Evolutionary conservation across 1,140 invertebrate genomes (phyloP), one percentile per base, ranked within the genome.

Genomic region (Nomia melanderi): DNA sequence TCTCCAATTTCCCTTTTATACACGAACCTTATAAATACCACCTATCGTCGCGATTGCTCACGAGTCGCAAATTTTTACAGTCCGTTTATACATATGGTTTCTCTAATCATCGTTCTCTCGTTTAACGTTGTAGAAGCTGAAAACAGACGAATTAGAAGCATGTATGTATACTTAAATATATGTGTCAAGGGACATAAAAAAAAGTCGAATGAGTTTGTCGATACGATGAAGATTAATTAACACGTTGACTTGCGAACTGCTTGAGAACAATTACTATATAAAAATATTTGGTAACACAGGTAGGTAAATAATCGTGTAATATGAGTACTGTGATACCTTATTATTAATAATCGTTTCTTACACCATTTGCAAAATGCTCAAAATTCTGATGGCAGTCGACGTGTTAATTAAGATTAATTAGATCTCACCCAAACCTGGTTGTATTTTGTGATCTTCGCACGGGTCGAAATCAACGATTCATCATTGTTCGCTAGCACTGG

Each of bases 401-500:
- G n/a, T n/a, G n/a, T n/a, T n/a, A n/a, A n/a, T n/a, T n/a, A n/a
- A n/a, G n/a, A 74, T 31, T 11, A n/a, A 41, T 41, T 6, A 14
- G 33, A 65, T 54, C n/a, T 67, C 14, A 27, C 29, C 75, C 25
- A 71, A 62, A 77, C 75, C 57, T 84, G 73, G 29, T 79, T 39
- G 53, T 77, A 62, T 50, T 17, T 44, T 70, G 64, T 60, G 78
- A 72, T 62, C 31, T 65, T 63, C 25, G 14, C 59, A 72, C 27
- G 23, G 7, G 20, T 9, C 12, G 36, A 50, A 57, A 75, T 62
- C 54, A 78, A 29, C 72, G 71, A 71, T 82, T n/a, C n/a, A 78
- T 88, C 82, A 79, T 66, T 87, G 86, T 70, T 92, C 90, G 81
- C 87, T 88, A 31, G 89, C 84, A 71, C 92, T 92, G 81, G 92